These are phyloP conservation scores for Anguilla anguilla DNA, from an alignment of 2,797 vertebrate species.

Conservation along the genomic window DNA sequence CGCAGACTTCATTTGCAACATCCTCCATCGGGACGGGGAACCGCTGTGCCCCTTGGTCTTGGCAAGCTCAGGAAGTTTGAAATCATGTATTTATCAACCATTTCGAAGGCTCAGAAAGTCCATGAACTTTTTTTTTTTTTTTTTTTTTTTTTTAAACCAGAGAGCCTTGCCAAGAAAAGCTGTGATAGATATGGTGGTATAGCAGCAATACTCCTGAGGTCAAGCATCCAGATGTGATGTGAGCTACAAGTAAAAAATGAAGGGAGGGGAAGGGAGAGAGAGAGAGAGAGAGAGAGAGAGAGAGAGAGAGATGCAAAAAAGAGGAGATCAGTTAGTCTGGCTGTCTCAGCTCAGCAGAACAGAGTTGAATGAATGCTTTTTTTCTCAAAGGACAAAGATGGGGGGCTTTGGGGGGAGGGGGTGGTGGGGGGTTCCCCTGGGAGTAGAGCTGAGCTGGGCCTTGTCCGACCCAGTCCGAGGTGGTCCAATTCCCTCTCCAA, in stretches of 20 bases:
- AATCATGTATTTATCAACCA: constrained; percentile 51
- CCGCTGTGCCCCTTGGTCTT: constrained; percentile 42
- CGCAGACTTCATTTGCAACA: constrained; percentile 43
- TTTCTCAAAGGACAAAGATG: constrained; percentile 37
- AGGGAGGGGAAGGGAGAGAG: constrained; percentile 28
- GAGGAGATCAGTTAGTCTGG: constrained; percentile 35
- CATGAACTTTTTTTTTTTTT: constrained; percentile 20
- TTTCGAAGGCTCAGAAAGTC: constrained; percentile 41
- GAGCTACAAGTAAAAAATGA: constrained; percentile 34
- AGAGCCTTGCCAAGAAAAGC: constrained; percentile 53
- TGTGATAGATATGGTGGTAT: constrained; percentile 55
- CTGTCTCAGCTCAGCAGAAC: constrained; percentile 35
- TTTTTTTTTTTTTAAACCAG: constrained; percentile 21
- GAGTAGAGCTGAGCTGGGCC: constrained; percentile 32
- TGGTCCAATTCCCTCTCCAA: constrained; percentile 43
- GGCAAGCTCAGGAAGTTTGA: constrained; percentile 40
- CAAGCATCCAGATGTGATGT: constrained; percentile 60
- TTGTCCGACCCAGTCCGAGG: constrained; percentile 47
- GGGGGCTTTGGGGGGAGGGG: not conserved
- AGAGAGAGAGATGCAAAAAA: constrained; percentile 4
- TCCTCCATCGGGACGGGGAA: constrained; percentile 41
- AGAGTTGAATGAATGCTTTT: constrained; percentile 40
- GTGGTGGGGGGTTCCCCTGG: constrained; percentile 34
- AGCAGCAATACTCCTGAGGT: constrained; percentile 46
- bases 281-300: constrained; percentile 29